phyloP scores from a whole-genome alignment of 2,888 invertebrate genomes.

The Nephrotoma guestfalica region DNA sequence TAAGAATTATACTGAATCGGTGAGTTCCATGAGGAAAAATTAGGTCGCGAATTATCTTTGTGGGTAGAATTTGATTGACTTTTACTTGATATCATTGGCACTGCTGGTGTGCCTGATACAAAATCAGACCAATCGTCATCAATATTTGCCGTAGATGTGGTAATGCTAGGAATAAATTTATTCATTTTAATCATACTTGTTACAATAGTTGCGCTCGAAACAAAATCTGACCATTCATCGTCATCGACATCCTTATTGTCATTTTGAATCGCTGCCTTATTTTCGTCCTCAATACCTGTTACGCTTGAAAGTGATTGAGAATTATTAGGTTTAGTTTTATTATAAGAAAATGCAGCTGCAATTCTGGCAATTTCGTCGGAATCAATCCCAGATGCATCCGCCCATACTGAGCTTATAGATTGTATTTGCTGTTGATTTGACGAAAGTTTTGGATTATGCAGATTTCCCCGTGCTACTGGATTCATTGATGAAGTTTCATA shows the following conservation, averaged over 20 bases:
- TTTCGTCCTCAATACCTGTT: constrained; percentile 20
- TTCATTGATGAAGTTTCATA: neutral
- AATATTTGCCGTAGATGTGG: constrained; percentile 13
- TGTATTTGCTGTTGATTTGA: neutral
- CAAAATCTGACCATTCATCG: constrained; percentile 42
- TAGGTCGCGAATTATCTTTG: constrained; percentile 3
- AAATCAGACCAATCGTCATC: constrained; percentile 44
- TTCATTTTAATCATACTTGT: neutral
- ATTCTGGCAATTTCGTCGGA: constrained; percentile 29
- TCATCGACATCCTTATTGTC: constrained; percentile 30
- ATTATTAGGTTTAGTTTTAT: constrained; percentile 11
- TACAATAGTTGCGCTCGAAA: constrained; percentile 20
- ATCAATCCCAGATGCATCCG: constrained; percentile 33
- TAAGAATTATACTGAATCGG: constrained; percentile 5
- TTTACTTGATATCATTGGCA: neutral
- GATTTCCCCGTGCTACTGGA: neutral
- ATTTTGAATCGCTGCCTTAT: constrained; percentile 11
- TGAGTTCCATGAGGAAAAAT: constrained; percentile 13
- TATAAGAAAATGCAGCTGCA: constrained; percentile 28
- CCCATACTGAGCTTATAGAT: constrained; percentile 32
- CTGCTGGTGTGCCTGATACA: constrained; percentile 28
- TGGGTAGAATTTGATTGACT: neutral
- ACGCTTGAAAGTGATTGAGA: constrained; percentile 9
- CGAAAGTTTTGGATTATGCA: neutral
- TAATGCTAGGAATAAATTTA: neutral